These are phyloP conservation scores for Ageneiosus marmoratus DNA, from an alignment of 2,113 vertebrate species.

Conservation along the genomic window DNA sequence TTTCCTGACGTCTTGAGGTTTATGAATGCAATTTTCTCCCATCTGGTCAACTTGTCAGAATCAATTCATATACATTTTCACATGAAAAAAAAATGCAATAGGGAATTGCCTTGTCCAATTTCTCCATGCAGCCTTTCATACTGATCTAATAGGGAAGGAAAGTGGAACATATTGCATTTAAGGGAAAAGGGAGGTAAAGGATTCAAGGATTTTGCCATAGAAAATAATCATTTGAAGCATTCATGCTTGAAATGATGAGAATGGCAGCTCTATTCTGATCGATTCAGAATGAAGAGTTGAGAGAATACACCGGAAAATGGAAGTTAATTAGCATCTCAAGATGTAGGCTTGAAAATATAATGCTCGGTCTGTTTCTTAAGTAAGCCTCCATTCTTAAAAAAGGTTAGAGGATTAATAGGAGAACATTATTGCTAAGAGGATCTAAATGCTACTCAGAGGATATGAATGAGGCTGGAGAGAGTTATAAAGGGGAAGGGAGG, in stretches of 20 bases:
- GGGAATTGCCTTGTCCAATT: not conserved
- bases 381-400: not conserved
- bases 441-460: not conserved
- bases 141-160: not conserved
- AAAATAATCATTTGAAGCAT: slow-evolving; percentile 22
- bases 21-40: not conserved
- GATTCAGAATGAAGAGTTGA: not conserved
- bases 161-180: not conserved
- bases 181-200: not conserved
- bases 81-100: not conserved
- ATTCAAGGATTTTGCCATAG: slow-evolving; percentile 2
- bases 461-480: not conserved
- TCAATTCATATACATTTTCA: not conserved
- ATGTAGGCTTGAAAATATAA: not conserved
- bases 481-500: not conserved
- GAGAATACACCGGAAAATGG: not conserved
- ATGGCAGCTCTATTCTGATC: not conserved
- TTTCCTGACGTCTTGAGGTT: not conserved
- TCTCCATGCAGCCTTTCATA: not conserved
- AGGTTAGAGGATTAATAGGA: not conserved
- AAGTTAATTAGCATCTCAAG: not conserved
- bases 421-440: not conserved
- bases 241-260: not conserved
- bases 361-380: not conserved
- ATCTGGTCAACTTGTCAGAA: not conserved